Conservation (phyloP, 2,888 invertebrate species). For the Eulithis testata region DNA sequence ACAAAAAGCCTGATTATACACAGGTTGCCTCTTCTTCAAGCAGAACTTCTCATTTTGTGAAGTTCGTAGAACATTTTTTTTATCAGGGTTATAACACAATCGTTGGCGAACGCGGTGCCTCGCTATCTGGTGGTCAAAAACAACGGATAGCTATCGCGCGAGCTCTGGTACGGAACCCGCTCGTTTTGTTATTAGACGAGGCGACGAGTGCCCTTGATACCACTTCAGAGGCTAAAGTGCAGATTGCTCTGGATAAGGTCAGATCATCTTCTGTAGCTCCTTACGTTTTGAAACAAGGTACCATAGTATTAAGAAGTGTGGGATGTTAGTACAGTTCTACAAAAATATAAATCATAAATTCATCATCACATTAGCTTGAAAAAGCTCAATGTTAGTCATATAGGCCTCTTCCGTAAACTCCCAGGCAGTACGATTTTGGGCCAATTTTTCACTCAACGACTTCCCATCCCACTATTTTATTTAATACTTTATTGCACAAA, state of each 20-base stretch:
- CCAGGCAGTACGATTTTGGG: too few species aligned
- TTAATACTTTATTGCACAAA: too few species aligned
- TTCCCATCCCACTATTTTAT: too few species aligned
- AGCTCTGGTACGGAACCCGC: constrained; percentile 85
- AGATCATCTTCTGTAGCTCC: constrained; percentile 7
- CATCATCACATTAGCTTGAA: too few species aligned
- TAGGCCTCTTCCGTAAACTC: too few species aligned
- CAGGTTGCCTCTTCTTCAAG: background rate
- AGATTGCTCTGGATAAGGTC: constrained; percentile 54
- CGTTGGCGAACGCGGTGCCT: constrained; percentile 74
- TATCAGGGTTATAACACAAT: constrained; percentile 87
- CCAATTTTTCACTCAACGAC: too few species aligned
- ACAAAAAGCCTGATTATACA: too few species aligned
- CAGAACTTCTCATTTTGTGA: background rate
- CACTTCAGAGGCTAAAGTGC: constrained; percentile 83
- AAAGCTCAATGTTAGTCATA: too few species aligned
- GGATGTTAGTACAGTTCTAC: background rate
- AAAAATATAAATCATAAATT: too few species aligned
- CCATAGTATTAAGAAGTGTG: too few species aligned
- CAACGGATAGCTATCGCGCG: constrained; percentile 88
- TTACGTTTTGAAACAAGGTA: background rate
- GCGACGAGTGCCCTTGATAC: constrained; percentile 87
- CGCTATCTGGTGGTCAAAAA: constrained; percentile 88
- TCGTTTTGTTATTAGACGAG: constrained; percentile 85
- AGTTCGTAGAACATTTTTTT: constrained; percentile 1